Percentiles rank a stretch among this genome's conserved stretches.
These are phyloP conservation scores for Jacana jacana DNA, from an alignment of 2,113 vertebrate genomes.

Conservation along the genomic window DNA sequence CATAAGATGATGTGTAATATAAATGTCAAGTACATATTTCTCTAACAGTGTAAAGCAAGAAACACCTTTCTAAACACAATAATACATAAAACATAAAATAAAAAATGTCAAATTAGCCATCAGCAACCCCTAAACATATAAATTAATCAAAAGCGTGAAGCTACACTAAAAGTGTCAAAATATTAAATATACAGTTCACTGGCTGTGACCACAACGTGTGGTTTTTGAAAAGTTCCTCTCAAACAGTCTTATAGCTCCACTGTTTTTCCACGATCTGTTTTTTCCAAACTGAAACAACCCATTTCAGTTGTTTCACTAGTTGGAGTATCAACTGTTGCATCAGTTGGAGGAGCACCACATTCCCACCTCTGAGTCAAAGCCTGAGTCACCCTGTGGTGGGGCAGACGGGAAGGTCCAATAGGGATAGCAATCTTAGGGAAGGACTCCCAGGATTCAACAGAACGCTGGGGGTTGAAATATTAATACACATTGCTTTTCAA, in stretches of 20 bases:
- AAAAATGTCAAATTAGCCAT: background rate
- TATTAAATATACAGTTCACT: background rate
- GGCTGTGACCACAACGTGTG: background rate
- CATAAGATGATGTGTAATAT: background rate
- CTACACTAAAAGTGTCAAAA: background rate
- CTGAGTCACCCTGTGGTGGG: background rate
- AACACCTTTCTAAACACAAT: background rate
- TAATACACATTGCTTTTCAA: background rate
- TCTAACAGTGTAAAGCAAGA: background rate
- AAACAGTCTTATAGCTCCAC: background rate
- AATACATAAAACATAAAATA: background rate
- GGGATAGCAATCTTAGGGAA: background rate
- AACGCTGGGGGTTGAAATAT: background rate
- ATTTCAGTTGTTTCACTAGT: background rate
- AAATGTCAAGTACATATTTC: background rate
- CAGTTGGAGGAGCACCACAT: fast-evolving
- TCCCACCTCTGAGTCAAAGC: background rate
- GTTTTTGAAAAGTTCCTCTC: background rate
- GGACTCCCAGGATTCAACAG: background rate
- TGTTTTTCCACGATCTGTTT: background rate
- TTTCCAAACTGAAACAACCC: background rate
- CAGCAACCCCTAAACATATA: background rate
- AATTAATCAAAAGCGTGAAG: background rate
- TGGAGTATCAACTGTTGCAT: background rate
- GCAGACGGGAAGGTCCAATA: background rate